phyloP scores from a whole-genome alignment of 2,113 vertebrate genomes.

The Sinocyclocheilus maitianheensis region DNA sequence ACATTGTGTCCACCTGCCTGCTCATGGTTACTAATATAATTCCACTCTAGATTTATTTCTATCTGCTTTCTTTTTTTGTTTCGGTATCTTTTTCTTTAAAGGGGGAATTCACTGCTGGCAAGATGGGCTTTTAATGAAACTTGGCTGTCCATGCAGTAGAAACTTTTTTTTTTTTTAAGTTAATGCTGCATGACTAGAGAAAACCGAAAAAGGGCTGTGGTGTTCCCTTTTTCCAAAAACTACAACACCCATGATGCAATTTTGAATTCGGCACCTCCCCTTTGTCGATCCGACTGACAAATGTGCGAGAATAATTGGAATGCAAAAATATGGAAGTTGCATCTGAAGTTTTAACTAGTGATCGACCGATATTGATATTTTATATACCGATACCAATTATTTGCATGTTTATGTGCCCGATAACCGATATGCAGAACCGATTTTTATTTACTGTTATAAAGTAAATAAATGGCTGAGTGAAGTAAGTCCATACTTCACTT shows the following conservation, averaged over 20 bases:
- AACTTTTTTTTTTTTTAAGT: background rate
- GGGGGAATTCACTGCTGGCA: background rate
- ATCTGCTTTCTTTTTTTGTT: background rate
- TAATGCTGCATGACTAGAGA: background rate
- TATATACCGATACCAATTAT: too few relatives aligned
- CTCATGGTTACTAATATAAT: background rate
- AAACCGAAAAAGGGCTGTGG: background rate
- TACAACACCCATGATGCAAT: background rate
- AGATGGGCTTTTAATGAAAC: background rate
- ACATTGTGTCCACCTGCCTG: conserved; percentile 1
- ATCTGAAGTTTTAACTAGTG: too few relatives aligned
- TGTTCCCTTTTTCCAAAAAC: background rate
- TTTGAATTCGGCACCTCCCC: background rate
- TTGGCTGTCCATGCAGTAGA: background rate
- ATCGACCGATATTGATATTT: too few relatives aligned
- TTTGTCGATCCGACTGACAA: too few relatives aligned
- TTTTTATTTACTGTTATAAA: too few relatives aligned
- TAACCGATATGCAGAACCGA: too few relatives aligned
- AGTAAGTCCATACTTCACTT: too few relatives aligned
- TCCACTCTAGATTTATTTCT: background rate
- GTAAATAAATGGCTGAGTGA: too few relatives aligned
- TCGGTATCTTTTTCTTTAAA: background rate
- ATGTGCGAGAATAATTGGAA: too few relatives aligned
- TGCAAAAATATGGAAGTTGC: too few relatives aligned
- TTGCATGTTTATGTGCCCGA: too few relatives aligned